A percentile compares a stretch with the other conserved stretches of the same genome.
Evolutionary conservation across 2,888 invertebrate genomes (phyloP).

Genomic region (Cabera pusaria): DNA sequence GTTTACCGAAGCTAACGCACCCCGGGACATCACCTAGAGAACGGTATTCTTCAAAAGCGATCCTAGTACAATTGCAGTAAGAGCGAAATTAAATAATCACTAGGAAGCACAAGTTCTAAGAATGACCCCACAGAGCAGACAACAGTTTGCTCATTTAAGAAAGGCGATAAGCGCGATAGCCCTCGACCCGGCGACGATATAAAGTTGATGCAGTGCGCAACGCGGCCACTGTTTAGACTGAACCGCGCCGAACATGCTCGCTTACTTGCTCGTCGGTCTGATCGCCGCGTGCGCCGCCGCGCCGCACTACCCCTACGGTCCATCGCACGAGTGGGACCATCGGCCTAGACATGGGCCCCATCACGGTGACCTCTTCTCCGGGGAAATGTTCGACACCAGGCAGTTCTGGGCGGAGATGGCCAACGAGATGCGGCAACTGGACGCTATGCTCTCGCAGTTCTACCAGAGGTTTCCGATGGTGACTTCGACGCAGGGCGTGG

Average conservation of each 20-base stretch:
- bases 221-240: slow-evolving; percentile 28
- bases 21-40: too few species aligned
- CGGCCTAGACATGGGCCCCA: slow-evolving; percentile 10
- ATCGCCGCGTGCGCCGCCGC: slow-evolving; percentile 55
- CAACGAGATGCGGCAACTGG: slow-evolving; percentile 50
- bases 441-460: slow-evolving; percentile 50
- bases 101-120: slow-evolving; percentile 19
- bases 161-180: slow-evolving; percentile 52
- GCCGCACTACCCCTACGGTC: slow-evolving; percentile 37
- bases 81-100: background rate
- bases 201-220: slow-evolving; percentile 27
- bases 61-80: too few species aligned
- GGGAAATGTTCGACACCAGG: slow-evolving; percentile 55
- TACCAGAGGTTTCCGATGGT: slow-evolving; percentile 46
- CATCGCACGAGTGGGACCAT: slow-evolving; percentile 21
- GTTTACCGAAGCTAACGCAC: too few species aligned
- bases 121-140: slow-evolving; percentile 18
- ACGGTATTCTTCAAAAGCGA: too few species aligned
- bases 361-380: slow-evolving; percentile 31
- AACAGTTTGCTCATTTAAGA: slow-evolving; percentile 40
- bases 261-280: slow-evolving; percentile 43
- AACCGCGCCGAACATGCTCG: slow-evolving; percentile 40
- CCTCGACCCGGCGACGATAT: slow-evolving; percentile 50
- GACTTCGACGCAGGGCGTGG: slow-evolving; percentile 40
- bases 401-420: slow-evolving; percentile 56